A percentile compares a stretch with the other conserved stretches of the same genome.
Evolutionary conservation across 2,888 invertebrate genomes (phyloP).

Genomic region (Aleiodes leptofemur): DNA sequence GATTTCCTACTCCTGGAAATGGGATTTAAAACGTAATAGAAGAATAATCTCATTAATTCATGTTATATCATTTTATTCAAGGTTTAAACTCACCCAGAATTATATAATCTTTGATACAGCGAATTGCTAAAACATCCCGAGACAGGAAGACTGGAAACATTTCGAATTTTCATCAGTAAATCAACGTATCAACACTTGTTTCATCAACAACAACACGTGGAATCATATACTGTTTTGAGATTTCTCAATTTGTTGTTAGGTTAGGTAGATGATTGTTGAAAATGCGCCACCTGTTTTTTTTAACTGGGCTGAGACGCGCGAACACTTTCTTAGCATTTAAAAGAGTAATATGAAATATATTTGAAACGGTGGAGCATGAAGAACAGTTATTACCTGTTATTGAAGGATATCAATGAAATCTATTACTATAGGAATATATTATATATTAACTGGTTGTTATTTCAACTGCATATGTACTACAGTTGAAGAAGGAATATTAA

Average conservation of each 20-base stretch:
- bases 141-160: conserved; percentile 55
- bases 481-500: conserved; percentile 2
- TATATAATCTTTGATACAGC: conserved; percentile 60
- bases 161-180: not conserved
- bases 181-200: not conserved
- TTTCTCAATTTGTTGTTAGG: not conserved
- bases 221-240: not conserved
- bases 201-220: not conserved
- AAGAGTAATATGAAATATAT: no score
- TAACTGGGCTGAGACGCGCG: no score
- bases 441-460: no score
- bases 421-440: no score
- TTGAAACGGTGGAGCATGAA: no score
- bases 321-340: no score
- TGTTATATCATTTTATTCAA: conserved; percentile 11
- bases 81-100: conserved; percentile 64
- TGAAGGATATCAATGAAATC: no score
- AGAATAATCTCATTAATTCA: not conserved
- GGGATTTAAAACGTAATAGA: conserved; percentile 29
- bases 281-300: no score
- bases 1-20: conserved; percentile 65
- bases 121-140: conserved; percentile 66
- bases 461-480: no score
- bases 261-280: not conserved
- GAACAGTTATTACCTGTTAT: no score